phyloP scores from a whole-genome alignment of 2,888 invertebrate species.

The Lasioglossum figueresi region DNA sequence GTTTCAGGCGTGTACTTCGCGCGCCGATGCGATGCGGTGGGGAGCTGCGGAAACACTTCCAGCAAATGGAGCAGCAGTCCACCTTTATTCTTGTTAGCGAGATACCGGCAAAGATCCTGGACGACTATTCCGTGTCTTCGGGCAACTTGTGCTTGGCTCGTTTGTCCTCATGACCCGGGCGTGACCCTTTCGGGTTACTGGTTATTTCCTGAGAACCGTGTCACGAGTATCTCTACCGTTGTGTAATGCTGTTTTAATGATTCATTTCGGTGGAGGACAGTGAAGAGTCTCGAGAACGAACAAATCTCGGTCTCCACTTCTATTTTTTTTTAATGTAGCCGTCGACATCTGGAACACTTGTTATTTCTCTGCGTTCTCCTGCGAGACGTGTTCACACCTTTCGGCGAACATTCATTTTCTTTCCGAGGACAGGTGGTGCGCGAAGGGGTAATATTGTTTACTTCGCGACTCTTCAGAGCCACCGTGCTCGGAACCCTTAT shows the following conservation, averaged over 20 bases:
- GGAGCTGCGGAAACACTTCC: conserved; percentile 10
- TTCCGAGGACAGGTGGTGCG: background rate
- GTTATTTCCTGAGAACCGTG: conserved; percentile 15
- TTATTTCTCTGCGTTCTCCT: background rate
- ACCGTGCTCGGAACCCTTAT: background rate
- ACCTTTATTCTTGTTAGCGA: conserved; percentile 43
- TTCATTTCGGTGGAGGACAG: conserved; percentile 1
- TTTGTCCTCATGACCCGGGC: conserved; percentile 18
- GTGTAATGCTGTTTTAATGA: conserved; percentile 3
- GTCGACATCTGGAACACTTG: background rate
- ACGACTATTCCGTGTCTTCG: conserved; percentile 22
- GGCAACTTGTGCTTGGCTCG: conserved; percentile 36
- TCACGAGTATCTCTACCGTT: background rate
- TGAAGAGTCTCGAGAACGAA: background rate
- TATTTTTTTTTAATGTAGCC: background rate
- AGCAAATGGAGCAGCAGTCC: conserved; percentile 35
- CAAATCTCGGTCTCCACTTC: background rate
- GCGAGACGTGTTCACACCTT: background rate
- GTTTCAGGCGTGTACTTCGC: background rate
- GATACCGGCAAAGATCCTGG: conserved; percentile 26
- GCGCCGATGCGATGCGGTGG: background rate
- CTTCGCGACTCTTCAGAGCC: background rate
- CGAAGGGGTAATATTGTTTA: background rate
- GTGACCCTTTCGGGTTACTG: conserved; percentile 14
- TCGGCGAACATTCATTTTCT: background rate